Base-by-base conservation (phyloP, 2,888 invertebrate genomes). In the Notodonta ziczac region DNA sequence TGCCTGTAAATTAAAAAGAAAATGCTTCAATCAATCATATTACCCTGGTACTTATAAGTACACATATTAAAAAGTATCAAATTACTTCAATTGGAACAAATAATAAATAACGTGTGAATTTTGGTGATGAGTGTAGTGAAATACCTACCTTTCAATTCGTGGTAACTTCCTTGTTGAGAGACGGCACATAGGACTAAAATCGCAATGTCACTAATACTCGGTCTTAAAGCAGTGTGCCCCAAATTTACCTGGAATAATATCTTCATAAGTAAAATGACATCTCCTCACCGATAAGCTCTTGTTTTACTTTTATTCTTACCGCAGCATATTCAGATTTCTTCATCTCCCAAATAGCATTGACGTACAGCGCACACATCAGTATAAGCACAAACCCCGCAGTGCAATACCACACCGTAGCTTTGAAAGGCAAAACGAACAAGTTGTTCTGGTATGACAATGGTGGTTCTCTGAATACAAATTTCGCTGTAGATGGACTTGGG, bases 381-480 rank as follows among this genome's bases (percentile, higher is more conserved):
- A 90, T 64, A 12, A 86, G n/a, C 3, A 94, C 80, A 50, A 95
- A 82, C 0, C 81, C 84, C 0, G 88, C 89, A 48, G 91, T 87
- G 48, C 94, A 91, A 51, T 94, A 81, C 96, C 96, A 96, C 0
- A 96, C 96, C 0, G 85, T 78, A 3, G 83, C 85, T 46, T 93
- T 90, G 76, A 96, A 96, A 0, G 96, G 96, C 48, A 96, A 81
- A 0, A 94, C 84, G 76, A 95, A 96, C 62, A 96, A 91, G 78
- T 96, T 96, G 66, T 94, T 94, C 8, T 96, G 94, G 62, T 94
- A 94, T 0, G 96, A 96, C 7, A 96, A 84, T 4, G 95, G 94
- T 0, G 96, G 96, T 62, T 95, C 94, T 7, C 95, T 94, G 79
- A 96, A 96, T 56, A 96, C 88, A 72, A 96, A 95, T 62, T 84